phyloP scores from a whole-genome alignment of 2,888 invertebrate genomes.

The Drosophila lutescens region DNA sequence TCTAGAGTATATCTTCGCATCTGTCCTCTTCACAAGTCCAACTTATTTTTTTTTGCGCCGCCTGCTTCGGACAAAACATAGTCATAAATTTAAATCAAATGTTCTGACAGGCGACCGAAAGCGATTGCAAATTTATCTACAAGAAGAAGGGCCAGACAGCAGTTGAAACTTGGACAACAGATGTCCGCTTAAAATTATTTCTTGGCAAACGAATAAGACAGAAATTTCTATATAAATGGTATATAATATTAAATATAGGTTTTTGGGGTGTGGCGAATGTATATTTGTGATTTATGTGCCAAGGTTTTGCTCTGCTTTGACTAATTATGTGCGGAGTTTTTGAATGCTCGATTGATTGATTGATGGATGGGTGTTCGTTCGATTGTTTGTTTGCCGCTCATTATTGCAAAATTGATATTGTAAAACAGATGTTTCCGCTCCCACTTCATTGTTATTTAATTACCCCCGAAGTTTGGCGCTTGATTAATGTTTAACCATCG shows the following conservation, averaged over 20 bases:
- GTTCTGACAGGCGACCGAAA: slow-evolving; percentile 58
- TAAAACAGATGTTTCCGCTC: slow-evolving; percentile 48
- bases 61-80: slow-evolving; percentile 60
- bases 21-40: background rate
- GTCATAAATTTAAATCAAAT: slow-evolving; percentile 75
- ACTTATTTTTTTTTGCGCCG: slow-evolving; percentile 50
- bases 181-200: slow-evolving; percentile 36
- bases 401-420: slow-evolving; percentile 45
- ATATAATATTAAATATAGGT: background rate
- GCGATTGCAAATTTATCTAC: slow-evolving; percentile 67
- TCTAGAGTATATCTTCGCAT: slow-evolving; percentile 1
- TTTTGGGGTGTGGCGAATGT: background rate
- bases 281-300: slow-evolving; percentile 38
- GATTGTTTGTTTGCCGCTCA: slow-evolving; percentile 11
- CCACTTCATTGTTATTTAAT: slow-evolving; percentile 70
- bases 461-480: slow-evolving; percentile 53
- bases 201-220: background rate
- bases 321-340: slow-evolving; percentile 60
- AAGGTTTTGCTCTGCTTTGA: slow-evolving; percentile 18
- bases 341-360: slow-evolving; percentile 50
- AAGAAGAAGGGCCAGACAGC: slow-evolving; percentile 24
- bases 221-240: background rate
- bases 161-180: slow-evolving; percentile 42
- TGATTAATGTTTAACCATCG: slow-evolving; percentile 63
- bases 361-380: slow-evolving; percentile 45